Evolutionary conservation across 2,888 invertebrate species (phyloP).

Genomic region (Onchidella celtica): DNA sequence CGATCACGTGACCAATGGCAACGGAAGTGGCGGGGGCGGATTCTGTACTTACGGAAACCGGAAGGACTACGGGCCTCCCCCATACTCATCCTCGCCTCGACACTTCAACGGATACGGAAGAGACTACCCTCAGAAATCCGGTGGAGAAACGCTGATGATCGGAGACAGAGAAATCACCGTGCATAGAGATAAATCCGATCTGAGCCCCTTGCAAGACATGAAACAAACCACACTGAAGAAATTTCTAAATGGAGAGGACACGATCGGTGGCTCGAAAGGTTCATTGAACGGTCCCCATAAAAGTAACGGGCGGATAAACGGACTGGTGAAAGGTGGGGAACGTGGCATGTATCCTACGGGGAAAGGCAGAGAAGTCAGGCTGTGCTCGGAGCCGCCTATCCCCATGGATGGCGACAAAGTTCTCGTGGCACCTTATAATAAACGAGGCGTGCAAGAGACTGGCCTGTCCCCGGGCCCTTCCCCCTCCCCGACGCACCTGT

Average conservation of each 20-base stretch:
- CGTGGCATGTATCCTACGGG: not conserved
- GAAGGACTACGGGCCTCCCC: not conserved
- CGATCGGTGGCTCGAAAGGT: not conserved
- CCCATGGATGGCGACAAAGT: not conserved
- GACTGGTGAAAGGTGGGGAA: not conserved
- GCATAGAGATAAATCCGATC: not conserved
- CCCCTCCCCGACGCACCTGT: not conserved
- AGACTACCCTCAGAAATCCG: not conserved
- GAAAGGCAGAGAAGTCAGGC: not conserved
- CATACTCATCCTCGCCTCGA: not conserved
- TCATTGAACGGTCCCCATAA: not conserved
- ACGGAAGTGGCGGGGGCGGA: not conserved
- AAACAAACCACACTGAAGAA: constrained; percentile 9
- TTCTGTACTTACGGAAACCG: not conserved
- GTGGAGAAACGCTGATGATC: not conserved
- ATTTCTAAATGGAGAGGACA: not conserved
- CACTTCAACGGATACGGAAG: not conserved
- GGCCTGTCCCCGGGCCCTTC: constrained; percentile 2
- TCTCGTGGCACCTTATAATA: not conserved
- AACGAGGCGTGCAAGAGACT: constrained; percentile 30
- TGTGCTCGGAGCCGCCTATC: constrained; percentile 42
- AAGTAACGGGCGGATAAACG: not conserved
- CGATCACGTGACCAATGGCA: not conserved
- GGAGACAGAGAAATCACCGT: not conserved
- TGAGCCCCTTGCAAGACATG: not conserved